Base-by-base conservation (phyloP, 2,888 invertebrate genomes). In the Auanema sp. region DNA sequence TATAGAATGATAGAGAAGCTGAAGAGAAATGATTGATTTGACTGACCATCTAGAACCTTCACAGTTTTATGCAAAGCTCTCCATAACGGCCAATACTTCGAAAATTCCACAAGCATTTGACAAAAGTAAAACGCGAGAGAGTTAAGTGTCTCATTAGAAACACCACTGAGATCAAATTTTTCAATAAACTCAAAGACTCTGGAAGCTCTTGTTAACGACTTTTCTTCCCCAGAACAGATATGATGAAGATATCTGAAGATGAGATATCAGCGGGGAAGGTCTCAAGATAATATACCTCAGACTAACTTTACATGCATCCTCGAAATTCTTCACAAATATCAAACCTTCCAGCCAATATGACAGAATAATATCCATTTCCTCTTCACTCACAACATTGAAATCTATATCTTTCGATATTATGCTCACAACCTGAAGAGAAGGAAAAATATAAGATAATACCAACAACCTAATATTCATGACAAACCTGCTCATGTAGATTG, bases 361-460 rank as follows among this genome's bases (percentile, higher is more conserved):
- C 16, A 67, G 25, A 43, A 72, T 54, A 21, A 65, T 55, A 12
- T 58, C 53, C 0, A 65, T 56, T 42, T 72, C 71, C 2, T 64
- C 59, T 5, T 42, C 55, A n/a, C 54, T 55, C 25, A 67, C 52
- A 1, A 47, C 8, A 1, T 51, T 40, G 42, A 69, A 69, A 5
- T 72, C 71, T 1, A 72, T 67, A 25, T 69, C 69, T 6, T 58
- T 58, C 8, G 56, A 33, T 14, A 69, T 60, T 6, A 72, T 65
- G 23, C 59, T 50, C 1, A 72, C 54, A 10, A 62, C 57, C 62
- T 57, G 23, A 57, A 56, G 18, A 25, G 2, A 51, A 18, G 18
- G 14, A 11, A n/a, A 24, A 8, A 18, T 8, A 25, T 56, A 12
- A 25, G 3, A 42, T 18, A 24, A 24, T 16, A 6, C 25, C 16